phyloP scores from a whole-genome alignment of 2,888 invertebrate genomes.

The Brenthis daphne region DNA sequence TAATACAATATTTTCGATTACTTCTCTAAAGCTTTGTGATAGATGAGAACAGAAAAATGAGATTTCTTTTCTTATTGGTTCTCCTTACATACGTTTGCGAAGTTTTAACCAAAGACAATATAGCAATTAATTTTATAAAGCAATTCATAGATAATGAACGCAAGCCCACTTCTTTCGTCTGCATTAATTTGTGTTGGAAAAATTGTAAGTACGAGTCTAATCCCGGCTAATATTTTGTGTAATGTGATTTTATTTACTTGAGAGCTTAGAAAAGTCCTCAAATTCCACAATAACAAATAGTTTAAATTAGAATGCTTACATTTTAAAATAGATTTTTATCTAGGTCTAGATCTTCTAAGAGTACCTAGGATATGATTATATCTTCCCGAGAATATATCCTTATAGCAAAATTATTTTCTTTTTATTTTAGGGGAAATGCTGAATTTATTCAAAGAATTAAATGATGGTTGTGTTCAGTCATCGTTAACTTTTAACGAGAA shows the following conservation, averaged over 20 bases:
- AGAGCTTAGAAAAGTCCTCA: too few species aligned
- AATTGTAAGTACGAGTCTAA: slow-evolving; percentile 48
- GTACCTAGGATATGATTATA: too few species aligned
- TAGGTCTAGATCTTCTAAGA: too few species aligned
- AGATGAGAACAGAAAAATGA: neutral
- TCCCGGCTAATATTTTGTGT: neutral
- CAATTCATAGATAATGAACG: slow-evolving; percentile 55
- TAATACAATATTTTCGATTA: neutral
- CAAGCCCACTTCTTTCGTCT: slow-evolving; percentile 55
- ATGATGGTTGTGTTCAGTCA: slow-evolving; percentile 47
- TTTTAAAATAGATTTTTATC: too few species aligned
- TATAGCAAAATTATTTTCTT: neutral
- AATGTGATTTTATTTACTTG: too few species aligned
- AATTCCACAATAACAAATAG: too few species aligned
- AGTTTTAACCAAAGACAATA: slow-evolving; percentile 23
- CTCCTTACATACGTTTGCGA: neutral
- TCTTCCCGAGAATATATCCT: too few species aligned
- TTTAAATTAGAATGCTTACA: too few species aligned
- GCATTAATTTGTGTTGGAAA: slow-evolving; percentile 54
- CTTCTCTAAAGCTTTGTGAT: neutral
- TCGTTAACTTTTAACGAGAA: slow-evolving; percentile 41
- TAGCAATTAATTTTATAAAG: slow-evolving; percentile 48
- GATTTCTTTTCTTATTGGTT: slow-evolving; percentile 2
- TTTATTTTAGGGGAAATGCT: slow-evolving; percentile 47
- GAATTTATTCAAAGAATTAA: slow-evolving; percentile 48